Evolutionary conservation across 1,140 invertebrate species (phyloP).

Genomic region (Saxidomus purpurata): DNA sequence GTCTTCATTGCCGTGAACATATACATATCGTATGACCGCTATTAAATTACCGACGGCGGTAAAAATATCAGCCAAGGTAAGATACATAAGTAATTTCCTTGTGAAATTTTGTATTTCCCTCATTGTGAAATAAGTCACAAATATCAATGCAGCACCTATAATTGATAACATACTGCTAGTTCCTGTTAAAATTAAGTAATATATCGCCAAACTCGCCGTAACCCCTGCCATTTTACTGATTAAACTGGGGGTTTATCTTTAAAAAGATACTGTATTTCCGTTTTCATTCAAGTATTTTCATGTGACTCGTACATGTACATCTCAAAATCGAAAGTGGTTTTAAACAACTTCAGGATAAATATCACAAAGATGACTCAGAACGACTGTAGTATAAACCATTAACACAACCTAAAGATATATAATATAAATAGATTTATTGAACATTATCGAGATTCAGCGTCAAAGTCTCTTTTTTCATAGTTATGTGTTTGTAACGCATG

Average conservation of each 20-base stretch:
- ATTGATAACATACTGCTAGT: slow-evolving; percentile 47
- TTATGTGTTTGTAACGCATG: too few species aligned
- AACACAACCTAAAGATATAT: too few species aligned
- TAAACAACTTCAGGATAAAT: too few species aligned
- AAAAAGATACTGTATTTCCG: background rate
- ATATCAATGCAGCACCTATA: slow-evolving; percentile 8
- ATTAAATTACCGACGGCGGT: slow-evolving; percentile 50
- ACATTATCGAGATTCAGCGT: too few species aligned
- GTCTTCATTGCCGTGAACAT: background rate
- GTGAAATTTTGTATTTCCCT: slow-evolving; percentile 36
- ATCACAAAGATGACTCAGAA: too few species aligned
- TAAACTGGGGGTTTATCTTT: too few species aligned
- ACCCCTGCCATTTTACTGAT: background rate
- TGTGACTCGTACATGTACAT: too few species aligned
- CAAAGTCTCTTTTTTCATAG: too few species aligned
- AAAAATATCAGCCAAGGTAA: slow-evolving; percentile 40
- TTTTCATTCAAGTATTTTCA: background rate
- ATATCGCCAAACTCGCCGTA: background rate
- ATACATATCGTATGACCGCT: slow-evolving; percentile 9
- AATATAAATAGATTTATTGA: too few species aligned
- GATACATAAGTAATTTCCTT: slow-evolving; percentile 45
- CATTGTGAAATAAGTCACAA: background rate
- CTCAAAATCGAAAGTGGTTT: too few species aligned
- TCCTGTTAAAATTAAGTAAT: slow-evolving; percentile 27
- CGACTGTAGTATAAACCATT: too few species aligned